These are phyloP conservation scores for Paramisgurnus dabryanus DNA, from an alignment of 2,113 vertebrate genomes.

Conservation along the genomic window DNA sequence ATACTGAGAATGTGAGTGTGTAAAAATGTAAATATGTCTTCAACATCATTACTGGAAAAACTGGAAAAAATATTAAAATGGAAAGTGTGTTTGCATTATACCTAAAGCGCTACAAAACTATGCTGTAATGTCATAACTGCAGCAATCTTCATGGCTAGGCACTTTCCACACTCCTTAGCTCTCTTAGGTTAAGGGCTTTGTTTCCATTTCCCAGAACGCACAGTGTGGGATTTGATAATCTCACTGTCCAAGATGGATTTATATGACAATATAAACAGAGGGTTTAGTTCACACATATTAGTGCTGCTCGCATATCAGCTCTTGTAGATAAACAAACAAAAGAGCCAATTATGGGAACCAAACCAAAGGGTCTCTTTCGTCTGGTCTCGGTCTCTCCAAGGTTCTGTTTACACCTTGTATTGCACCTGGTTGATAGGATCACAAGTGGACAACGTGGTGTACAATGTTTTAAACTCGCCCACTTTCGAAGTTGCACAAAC, in stretches of 20 bases:
- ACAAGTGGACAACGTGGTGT: no score
- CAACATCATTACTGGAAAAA: not conserved
- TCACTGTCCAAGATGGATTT: constrained; percentile 7
- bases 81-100: not conserved
- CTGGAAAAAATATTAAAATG: not conserved
- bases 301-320: not conserved
- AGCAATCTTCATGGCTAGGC: not conserved
- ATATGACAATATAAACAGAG: constrained; percentile 20
- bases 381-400: not conserved
- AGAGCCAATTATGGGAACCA: not conserved
- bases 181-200: constrained; percentile 21
- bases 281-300: constrained; percentile 29
- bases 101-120: not conserved
- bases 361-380: not conserved
- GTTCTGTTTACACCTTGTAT: no score
- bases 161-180: not conserved
- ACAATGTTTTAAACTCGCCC: no score
- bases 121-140: not conserved
- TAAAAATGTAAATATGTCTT: not conserved
- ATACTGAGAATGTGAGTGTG: not conserved
- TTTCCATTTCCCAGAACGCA: constrained; percentile 16
- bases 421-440: no score
- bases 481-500: no score
- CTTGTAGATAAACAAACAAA: constrained; percentile 15
- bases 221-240: constrained; percentile 4